phyloP scores from a whole-genome alignment of 30 jellyfish, hydroid and myxozoan genomes.

The Chrysaora quinquecirrha region DNA sequence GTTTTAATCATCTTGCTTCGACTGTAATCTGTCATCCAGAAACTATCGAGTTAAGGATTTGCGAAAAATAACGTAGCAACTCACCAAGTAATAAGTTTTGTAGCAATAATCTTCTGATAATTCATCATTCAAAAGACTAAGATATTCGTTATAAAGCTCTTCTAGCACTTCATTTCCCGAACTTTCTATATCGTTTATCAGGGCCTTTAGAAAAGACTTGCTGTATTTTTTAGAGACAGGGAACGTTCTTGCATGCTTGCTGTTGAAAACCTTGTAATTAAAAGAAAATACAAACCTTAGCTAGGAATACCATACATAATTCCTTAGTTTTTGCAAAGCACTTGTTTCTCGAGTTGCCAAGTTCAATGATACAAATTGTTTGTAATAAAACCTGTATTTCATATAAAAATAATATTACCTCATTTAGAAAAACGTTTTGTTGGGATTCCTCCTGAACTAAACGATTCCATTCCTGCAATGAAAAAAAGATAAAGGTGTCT shows the following conservation, averaged over 20 bases:
- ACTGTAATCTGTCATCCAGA: neutral
- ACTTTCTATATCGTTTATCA: slow-evolving; percentile 24
- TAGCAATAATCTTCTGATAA: slow-evolving; percentile 14
- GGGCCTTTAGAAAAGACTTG: slow-evolving; percentile 4
- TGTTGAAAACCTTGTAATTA: slow-evolving; percentile 20
- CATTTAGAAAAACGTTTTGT: too few species aligned
- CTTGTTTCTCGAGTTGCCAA: too few species aligned
- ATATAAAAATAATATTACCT: too few species aligned
- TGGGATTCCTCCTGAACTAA: too few species aligned
- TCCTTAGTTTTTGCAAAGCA: too few species aligned
- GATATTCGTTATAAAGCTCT: slow-evolving; percentile 27
- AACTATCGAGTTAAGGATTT: neutral
- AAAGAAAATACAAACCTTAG: too few species aligned
- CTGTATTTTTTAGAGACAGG: slow-evolving; percentile 28
- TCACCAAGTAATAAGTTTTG: slow-evolving; percentile 35
- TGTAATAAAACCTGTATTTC: too few species aligned
- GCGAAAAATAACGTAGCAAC: neutral
- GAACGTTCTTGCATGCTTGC: slow-evolving; percentile 27
- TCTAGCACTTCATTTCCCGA: slow-evolving; percentile 37
- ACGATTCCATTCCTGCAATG: too few species aligned
- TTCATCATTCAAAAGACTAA: neutral
- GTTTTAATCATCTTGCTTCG: neutral
- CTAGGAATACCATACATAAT: too few species aligned
- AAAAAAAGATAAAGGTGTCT: too few species aligned
- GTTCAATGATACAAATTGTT: too few species aligned